phyloP scores from a whole-genome alignment of 2,113 vertebrate species.

The Crotalus horridus region DNA sequence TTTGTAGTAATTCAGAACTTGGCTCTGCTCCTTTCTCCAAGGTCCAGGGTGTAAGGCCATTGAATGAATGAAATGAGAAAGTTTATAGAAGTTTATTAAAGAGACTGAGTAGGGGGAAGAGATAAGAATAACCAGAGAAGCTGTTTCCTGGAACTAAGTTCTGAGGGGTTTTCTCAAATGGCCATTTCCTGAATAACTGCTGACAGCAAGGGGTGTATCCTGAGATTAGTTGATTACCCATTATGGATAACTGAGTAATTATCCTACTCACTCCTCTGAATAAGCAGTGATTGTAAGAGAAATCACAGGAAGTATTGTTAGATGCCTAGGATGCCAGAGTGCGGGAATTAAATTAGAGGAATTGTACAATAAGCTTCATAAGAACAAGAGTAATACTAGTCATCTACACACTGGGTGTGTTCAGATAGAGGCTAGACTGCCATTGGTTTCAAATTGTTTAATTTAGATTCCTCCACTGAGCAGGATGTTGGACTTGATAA shows the following conservation, averaged over 20 bases:
- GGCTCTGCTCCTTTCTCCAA: neutral
- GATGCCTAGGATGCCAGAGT: neutral
- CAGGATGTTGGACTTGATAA: neutral
- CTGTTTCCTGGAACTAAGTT: neutral
- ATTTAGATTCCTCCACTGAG: neutral
- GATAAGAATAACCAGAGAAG: neutral
- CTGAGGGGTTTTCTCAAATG: neutral
- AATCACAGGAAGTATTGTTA: neutral
- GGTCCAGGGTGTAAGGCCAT: neutral
- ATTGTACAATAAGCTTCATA: neutral
- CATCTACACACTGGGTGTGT: neutral
- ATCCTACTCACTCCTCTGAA: neutral
- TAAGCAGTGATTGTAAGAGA: neutral
- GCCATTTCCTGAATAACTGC: neutral
- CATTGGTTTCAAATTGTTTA: neutral
- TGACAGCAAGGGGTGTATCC: neutral
- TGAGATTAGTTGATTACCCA: neutral
- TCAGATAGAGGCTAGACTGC: neutral
- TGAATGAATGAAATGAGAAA: neutral
- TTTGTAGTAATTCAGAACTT: neutral
- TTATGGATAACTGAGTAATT: neutral
- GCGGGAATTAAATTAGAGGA: neutral
- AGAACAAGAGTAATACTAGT: neutral
- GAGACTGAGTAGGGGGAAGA: neutral
- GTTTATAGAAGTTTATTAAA: neutral